Evolutionary conservation across 2,888 invertebrate genomes (phyloP).

Genomic region (Scrobipalpa costella): DNA sequence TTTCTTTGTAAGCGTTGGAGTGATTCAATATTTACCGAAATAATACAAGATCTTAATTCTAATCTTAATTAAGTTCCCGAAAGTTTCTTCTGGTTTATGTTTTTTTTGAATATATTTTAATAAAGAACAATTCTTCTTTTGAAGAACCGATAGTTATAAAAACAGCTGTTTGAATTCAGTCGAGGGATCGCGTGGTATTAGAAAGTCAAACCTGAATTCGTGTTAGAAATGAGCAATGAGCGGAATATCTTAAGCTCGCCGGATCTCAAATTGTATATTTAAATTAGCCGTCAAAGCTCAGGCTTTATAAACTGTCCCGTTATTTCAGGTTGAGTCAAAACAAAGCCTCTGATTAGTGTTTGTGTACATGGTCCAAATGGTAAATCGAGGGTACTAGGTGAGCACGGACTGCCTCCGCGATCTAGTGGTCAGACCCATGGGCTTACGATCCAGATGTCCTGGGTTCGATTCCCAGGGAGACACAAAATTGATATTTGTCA

Average conservation of each 20-base stretch:
- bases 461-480: too few relatives aligned
- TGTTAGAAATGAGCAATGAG: not conserved
- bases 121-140: not conserved
- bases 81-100: not conserved
- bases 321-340: not conserved
- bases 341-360: not conserved
- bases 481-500: too few relatives aligned
- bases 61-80: not conserved
- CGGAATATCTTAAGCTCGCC: not conserved
- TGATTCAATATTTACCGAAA: not conserved
- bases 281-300: not conserved
- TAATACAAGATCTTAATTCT: not conserved
- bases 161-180: not conserved
- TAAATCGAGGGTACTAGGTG: not conserved
- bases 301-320: not conserved
- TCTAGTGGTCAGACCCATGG: too few relatives aligned
- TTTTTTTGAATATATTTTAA: not conserved
- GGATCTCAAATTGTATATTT: slow-evolving; percentile 7
- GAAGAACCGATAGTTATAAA: not conserved
- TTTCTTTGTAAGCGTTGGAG: not conserved
- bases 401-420: too few relatives aligned
- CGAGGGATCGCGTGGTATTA: not conserved
- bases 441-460: too few relatives aligned
- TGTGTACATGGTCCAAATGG: not conserved
- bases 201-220: not conserved